Base-by-base conservation (phyloP, 2,888 invertebrate species). In the Amphiduros pacificus region DNA sequence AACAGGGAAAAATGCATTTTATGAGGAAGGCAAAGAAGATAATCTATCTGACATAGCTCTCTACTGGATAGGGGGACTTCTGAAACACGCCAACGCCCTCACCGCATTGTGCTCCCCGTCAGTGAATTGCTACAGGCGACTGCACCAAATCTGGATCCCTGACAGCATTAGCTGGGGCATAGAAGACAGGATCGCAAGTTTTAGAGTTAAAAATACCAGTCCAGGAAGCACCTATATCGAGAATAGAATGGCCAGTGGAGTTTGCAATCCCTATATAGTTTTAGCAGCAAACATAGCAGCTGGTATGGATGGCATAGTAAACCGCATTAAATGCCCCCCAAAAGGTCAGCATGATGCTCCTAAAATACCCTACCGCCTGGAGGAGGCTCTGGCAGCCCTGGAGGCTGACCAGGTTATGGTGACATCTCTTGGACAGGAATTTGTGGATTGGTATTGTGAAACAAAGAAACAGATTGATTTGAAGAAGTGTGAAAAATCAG, bases 101-200 rank as follows among this genome's bases (percentile, higher is more conserved):
- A 60, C 58, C 9, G 67, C 70, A 11, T 17, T 70, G 9, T 66
- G 61, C 31, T 59, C 57, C 24, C 70, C 70, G n/a, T 67, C 70
- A 5, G 59, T 65, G 27, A 70, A 70, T 64, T 70, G 70, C 54
- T 70, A 69, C 41, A 55, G 69, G 1, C 52, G 70, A 20, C 60
- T 70, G 4, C 41, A 61, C 31, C 20, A 28, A 2, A 17, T 20
- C 2, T 60, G 49, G 55, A 29, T 60, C 9, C 69, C 70, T 4
- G 14, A 27, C 50, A 32, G 41, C 48, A 53, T 54, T 28, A 48
- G 60, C 32, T 70, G 69, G 69, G 69, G 64, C n/a, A 56, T 67
- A 11, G 70, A 69, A 32, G 59, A 65, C 31, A 60, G 70, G 1
- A 36, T 26, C n/a, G 53, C 57, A 5, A 26, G 60, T 9, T 69